Conservation (phyloP, 2,888 invertebrate genomes). For the Yponomeuta cagnagella region DNA sequence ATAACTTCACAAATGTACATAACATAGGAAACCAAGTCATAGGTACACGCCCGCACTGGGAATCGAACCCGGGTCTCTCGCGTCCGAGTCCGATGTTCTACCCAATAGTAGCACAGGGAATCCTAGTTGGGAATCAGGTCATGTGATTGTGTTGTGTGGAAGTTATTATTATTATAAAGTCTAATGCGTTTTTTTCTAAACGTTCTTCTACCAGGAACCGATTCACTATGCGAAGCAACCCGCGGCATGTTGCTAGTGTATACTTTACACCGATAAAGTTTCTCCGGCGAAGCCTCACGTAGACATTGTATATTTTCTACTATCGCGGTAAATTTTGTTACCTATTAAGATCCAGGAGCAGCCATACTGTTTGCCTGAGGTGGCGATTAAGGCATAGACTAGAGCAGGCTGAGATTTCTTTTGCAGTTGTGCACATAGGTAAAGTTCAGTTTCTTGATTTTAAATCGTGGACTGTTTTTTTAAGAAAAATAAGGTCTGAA, state of each 20-base stretch:
- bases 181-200: no score
- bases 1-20: no score
- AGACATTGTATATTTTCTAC: constrained; percentile 69
- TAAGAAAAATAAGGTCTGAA: no score
- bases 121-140: no score
- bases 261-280: constrained; percentile 33
- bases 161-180: no score
- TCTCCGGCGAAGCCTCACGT: constrained; percentile 55
- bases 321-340: constrained; percentile 73
- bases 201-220: not conserved
- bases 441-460: not conserved
- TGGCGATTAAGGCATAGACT: constrained; percentile 69
- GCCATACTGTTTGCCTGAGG: constrained; percentile 73
- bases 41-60: no score
- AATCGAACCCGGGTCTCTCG: no score
- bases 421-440: constrained; percentile 27
- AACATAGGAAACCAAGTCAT: no score
- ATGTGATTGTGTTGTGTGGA: no score
- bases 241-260: not conserved
- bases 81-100: no score
- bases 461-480: no score
- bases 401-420: constrained; percentile 30
- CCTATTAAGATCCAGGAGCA: constrained; percentile 73
- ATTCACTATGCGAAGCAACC: not conserved
- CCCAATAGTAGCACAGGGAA: no score